Base-by-base conservation (phyloP, 30 jellyfish, hydroid and myxozoan species). In the Aurelia aurita region DNA sequence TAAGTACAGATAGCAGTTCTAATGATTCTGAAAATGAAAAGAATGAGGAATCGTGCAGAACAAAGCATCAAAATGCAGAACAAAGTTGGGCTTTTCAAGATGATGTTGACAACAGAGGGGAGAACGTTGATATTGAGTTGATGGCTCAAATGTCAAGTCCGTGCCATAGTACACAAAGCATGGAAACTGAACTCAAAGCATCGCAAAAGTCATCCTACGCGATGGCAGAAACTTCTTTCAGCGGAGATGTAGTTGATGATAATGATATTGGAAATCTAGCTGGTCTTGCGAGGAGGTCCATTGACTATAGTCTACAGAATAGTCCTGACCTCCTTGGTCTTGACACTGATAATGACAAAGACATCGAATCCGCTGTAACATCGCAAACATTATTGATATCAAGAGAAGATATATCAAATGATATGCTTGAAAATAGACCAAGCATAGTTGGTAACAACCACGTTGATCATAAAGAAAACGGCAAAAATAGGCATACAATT, bases 1-100 rank as follows among this genome's bases (percentile, higher is more conserved):
- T 69, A 57, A 60, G 79, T 29, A 64, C 27, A n/a, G 90, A 65
- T 58, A 57, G 83, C 23, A 39, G 67, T 43, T 57, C 58, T n/a
- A 43, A 25, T 58, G 68, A 59, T n/a, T 74, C 87, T 5, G 80
- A 68, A 20, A 76, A 18, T 28, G 83, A 80, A 11, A 47, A 67
- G 29, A 68, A 72, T 12, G 60, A 25, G 72, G 65, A 65, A 53
- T 26, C 66, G 7, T 54, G 51, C 22, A 0, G 1, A n/a, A 23
- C 68, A n/a, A n/a, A n/a, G 7, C 31, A 16, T 57, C 22, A 22
- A 14, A 43, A 23, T 77, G 68, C 18, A 13, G 9, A 51, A 25
- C 54, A 72, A 43, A 29, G 75, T 29, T 63, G 75, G 39, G n/a
- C 46, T 63, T 10, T 25, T 63, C 75, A 3, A 9, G 29, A 27